Base-by-base conservation (phyloP, 2,888 invertebrate species). In the Dryomyza anilis region DNA sequence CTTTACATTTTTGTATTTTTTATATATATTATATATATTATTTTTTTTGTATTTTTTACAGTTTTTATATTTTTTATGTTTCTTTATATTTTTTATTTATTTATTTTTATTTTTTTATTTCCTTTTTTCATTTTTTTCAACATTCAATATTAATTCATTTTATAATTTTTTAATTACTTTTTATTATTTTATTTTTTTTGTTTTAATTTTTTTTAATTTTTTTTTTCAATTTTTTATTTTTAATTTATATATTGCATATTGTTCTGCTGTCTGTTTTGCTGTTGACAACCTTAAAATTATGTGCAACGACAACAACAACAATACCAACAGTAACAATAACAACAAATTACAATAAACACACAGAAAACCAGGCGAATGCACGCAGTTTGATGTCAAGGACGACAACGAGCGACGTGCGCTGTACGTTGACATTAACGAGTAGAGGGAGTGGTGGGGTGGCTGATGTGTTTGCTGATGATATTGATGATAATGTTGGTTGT, bases 341-440 rank as follows among this genome's bases (percentile, higher is more conserved):
- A 23, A 50, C 50, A 23, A 50, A 50, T 21, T 21, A 50, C 16
- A 50, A 50, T 19, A 30, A 56, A 30, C 25, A 16, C 53, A 27
- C 53, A 27, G 23, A 21, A 23, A 61, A 14, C 36, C 23, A 61
- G 43, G 61, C 61, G 52, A 52, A 61, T 36, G 61, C 10, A 43
- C 52, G 52, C 52, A 25, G 36, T 50, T 55, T 46, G 63, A 63
- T 63, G 55, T 63, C 63, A 63, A 63, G 63, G 63, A 63, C 63
- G 36, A 16, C 48, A n/a, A n/a, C 19, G 27, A 39, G 45, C 56
- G 19, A n/a, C 58, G 29, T 19, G 27, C 36, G 56, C 21, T 43
- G 58, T 19, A 16, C 27, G 16, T 45, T 45, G 58, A 58, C 45
- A 45, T 58, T 58, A 19, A 14, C 29, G n/a, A n/a, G n/a, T 3